Evolutionary conservation across 2,113 vertebrate species (phyloP).

Genomic region (Percina caprodes): DNA sequence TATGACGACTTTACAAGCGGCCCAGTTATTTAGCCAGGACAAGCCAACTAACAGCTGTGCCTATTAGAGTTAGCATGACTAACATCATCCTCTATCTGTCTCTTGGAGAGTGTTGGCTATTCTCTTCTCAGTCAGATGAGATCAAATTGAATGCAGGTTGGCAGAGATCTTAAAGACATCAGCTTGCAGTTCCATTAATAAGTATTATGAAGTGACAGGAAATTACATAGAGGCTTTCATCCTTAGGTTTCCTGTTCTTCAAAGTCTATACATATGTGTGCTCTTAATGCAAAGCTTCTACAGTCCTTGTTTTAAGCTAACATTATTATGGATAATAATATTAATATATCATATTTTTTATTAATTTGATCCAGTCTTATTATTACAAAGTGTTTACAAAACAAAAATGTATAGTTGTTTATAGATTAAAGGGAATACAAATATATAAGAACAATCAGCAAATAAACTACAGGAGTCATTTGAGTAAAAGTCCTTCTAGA

Average conservation of each 20-base stretch:
- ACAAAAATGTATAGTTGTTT: background rate
- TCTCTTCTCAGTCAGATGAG: conserved; percentile 29
- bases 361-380: background rate
- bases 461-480: background rate
- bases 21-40: conserved; percentile 14
- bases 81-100: conserved; percentile 24
- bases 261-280: background rate
- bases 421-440: background rate
- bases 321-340: background rate
- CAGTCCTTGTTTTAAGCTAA: background rate
- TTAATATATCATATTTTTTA: background rate
- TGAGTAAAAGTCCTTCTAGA: background rate
- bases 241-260: conserved; percentile 25
- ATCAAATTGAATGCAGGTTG: conserved; percentile 35
- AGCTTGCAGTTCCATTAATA: conserved; percentile 23
- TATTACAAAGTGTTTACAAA: background rate
- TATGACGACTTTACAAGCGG: conserved; percentile 31
- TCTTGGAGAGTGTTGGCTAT: conserved; percentile 37
- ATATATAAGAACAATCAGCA: background rate
- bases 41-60: conserved; percentile 53
- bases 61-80: conserved; percentile 37
- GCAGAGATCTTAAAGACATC: conserved; percentile 43
- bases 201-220: conserved; percentile 26
- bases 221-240: conserved; percentile 30
- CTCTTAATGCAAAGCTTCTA: background rate